phyloP scores from a whole-genome alignment of 2,888 invertebrate species.

The Chrysomela aeneicollis region DNA sequence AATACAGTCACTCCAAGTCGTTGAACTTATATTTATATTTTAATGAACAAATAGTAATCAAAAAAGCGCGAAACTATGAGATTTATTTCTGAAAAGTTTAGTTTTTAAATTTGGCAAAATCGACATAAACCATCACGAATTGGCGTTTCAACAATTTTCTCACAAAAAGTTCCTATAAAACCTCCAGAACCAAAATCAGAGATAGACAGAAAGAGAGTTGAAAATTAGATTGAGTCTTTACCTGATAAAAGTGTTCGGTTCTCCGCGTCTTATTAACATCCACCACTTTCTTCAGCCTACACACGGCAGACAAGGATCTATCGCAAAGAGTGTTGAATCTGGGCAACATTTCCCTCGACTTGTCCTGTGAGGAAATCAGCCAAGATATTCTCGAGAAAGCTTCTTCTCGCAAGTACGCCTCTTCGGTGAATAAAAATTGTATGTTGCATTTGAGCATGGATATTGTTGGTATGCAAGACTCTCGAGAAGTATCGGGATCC shows the following conservation, averaged over 20 bases:
- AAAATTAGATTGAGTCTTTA: too few species aligned
- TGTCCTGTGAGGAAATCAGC: slow-evolving; percentile 62
- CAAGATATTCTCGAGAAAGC: slow-evolving; percentile 64
- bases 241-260: slow-evolving; percentile 60
- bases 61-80: too few species aligned
- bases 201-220: too few species aligned
- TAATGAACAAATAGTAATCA: too few species aligned
- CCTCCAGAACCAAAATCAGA: too few species aligned
- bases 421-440: slow-evolving; percentile 61
- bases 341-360: slow-evolving; percentile 61
- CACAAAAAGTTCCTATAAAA: too few species aligned
- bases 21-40: too few species aligned
- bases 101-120: too few species aligned
- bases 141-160: too few species aligned
- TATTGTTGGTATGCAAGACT: slow-evolving; percentile 66
- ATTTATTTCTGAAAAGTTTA: too few species aligned
- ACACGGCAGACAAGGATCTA: slow-evolving; percentile 61
- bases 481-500: slow-evolving; percentile 69
- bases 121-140: too few species aligned
- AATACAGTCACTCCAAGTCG: too few species aligned
- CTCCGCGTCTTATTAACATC: slow-evolving; percentile 55
- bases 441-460: slow-evolving; percentile 66
- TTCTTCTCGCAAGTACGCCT: slow-evolving; percentile 61
- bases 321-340: slow-evolving; percentile 62
- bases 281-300: slow-evolving; percentile 55